These are phyloP conservation scores for Neogale vison DNA, from an alignment of 2,113 vertebrate species.

Conservation along the genomic window DNA sequence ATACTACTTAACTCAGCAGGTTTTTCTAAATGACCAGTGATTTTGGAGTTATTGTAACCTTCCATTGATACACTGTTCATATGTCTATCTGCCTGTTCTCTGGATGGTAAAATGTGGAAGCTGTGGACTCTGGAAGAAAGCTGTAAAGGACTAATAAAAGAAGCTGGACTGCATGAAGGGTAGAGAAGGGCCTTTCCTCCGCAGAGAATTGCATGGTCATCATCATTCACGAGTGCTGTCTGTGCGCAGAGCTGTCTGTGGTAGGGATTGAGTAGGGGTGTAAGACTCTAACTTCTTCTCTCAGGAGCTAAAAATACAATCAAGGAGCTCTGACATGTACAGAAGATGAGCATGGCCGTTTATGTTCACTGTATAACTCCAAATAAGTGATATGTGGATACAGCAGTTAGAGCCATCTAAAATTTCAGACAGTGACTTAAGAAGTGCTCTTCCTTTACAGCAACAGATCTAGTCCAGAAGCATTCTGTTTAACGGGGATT, in stretches of 20 bases:
- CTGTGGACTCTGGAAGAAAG: background rate
- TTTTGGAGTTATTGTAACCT: background rate
- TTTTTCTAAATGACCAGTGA: background rate
- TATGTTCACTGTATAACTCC: background rate
- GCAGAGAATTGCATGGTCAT: fast-evolving
- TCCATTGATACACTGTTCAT: background rate
- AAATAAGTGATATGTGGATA: background rate
- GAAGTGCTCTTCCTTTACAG: background rate
- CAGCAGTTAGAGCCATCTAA: background rate
- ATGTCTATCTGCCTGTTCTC: background rate
- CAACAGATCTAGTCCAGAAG: background rate
- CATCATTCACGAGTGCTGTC: background rate
- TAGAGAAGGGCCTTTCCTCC: background rate
- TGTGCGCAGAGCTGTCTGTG: background rate
- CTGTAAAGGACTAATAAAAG: background rate
- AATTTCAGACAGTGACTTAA: background rate
- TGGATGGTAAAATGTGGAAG: background rate
- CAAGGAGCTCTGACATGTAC: background rate
- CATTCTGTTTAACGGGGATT: background rate
- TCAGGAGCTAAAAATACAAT: background rate
- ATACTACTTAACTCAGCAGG: background rate
- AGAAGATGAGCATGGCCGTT: background rate
- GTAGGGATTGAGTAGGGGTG: background rate
- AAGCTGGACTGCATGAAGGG: background rate
- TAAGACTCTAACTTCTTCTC: background rate